A percentile compares a stretch with the other conserved stretches of the same genome.
Conservation (phyloP, 1,140 invertebrate genomes). For the Diorhabda sublineata region DNA sequence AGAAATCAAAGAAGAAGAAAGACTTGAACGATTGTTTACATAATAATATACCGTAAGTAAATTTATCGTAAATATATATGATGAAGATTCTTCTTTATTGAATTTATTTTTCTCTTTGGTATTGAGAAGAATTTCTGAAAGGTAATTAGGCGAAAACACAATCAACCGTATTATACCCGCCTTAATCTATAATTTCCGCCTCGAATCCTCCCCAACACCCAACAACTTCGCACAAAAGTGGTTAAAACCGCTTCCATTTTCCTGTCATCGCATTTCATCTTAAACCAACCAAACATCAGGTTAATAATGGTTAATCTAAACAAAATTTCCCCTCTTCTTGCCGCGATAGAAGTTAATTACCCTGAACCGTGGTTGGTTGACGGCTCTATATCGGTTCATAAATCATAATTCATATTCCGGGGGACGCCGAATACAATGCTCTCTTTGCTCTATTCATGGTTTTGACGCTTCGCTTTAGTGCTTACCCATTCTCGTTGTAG, state of each 20-base stretch:
- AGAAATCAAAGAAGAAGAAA: too few species aligned
- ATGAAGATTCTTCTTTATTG: too few species aligned
- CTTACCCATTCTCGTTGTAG: not conserved
- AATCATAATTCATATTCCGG: constrained; percentile 41
- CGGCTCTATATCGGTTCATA: constrained; percentile 32
- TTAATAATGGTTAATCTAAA: constrained; percentile 39
- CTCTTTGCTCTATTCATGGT: constrained; percentile 28
- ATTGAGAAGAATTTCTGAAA: too few species aligned
- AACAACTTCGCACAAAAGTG: not conserved
- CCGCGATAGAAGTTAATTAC: constrained; percentile 35
- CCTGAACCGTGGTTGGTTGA: constrained; percentile 41
- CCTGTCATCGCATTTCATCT: constrained; percentile 7
- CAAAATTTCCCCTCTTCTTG: constrained; percentile 28
- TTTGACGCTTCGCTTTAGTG: constrained; percentile 19
- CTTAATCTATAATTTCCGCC: not conserved
- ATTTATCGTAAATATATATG: too few species aligned
- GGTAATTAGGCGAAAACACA: too few species aligned
- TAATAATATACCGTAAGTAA: too few species aligned
- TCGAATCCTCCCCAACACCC: not conserved
- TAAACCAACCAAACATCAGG: constrained; percentile 20
- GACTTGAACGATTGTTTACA: too few species aligned
- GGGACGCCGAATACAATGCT: constrained; percentile 33
- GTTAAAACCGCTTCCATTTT: constrained; percentile 10
- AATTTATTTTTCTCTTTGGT: too few species aligned
- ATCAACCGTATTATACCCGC: too few species aligned